phyloP scores from a whole-genome alignment of 2,113 vertebrate species.

The Prietella phreatophila region DNA sequence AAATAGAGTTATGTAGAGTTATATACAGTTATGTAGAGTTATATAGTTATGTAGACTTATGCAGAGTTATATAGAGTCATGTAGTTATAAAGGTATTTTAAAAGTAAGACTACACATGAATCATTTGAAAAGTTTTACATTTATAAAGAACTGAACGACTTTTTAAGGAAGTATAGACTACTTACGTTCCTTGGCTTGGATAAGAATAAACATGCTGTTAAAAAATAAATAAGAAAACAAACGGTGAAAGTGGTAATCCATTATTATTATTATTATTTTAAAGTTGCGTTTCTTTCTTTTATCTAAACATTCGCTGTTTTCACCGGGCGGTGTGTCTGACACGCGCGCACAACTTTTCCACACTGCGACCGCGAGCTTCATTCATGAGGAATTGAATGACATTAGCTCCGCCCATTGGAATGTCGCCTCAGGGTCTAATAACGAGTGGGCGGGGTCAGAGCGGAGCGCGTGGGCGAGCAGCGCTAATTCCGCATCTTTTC shows the following conservation, averaged over 20 bases:
- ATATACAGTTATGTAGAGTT: no score
- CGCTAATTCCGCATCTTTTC: background rate
- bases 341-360: constrained; percentile 31
- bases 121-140: background rate
- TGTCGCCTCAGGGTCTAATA: constrained; percentile 59
- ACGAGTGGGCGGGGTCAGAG: constrained; percentile 51
- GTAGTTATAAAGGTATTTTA: background rate
- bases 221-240: constrained; percentile 66
- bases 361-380: constrained; percentile 58
- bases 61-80: background rate
- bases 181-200: constrained; percentile 75
- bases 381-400: constrained; percentile 71
- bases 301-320: constrained; percentile 19
- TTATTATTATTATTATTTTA: constrained; percentile 52
- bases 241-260: constrained; percentile 60
- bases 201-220: constrained; percentile 58
- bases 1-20: no score
- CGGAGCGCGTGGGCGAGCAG: background rate
- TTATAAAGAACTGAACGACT: background rate
- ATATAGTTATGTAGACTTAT: no score
- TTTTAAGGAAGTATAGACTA: constrained; percentile 13
- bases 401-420: constrained; percentile 66
- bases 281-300: constrained; percentile 25
- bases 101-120: background rate
- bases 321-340: constrained; percentile 21